These are phyloP conservation scores for Ooceraea biroi DNA, from an alignment of 1,140 invertebrate genomes.

Conservation along the genomic window DNA sequence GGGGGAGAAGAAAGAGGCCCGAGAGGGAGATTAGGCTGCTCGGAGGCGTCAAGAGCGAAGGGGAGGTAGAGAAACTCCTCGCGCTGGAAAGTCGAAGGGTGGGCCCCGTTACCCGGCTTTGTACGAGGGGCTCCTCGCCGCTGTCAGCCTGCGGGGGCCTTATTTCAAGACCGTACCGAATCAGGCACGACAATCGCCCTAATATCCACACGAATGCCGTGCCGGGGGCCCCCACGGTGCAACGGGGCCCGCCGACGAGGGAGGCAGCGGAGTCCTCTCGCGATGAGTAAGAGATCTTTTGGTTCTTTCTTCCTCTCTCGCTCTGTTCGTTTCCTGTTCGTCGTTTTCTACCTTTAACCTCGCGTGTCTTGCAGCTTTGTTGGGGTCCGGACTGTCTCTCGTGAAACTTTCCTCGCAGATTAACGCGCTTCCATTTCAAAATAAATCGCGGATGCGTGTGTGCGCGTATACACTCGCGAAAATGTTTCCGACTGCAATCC, in stretches of 20 bases:
- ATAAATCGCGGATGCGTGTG: conserved; percentile 34
- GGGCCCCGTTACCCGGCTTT: conserved; percentile 79
- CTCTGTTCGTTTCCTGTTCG: neutral
- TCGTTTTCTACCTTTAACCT: conserved; percentile 51
- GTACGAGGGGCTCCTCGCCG: conserved; percentile 73
- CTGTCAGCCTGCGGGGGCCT: conserved; percentile 79
- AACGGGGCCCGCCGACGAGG: conserved; percentile 60
- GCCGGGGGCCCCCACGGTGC: conserved; percentile 67
- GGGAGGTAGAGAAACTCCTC: conserved; percentile 63
- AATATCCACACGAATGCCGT: conserved; percentile 81
- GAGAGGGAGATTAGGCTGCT: conserved; percentile 77
- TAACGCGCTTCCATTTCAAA: conserved; percentile 30
- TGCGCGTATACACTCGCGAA: neutral
- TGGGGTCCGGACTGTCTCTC: conserved; percentile 42
- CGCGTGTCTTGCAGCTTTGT: conserved; percentile 48
- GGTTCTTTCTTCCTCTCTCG: conserved; percentile 14
- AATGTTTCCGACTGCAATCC: conserved; percentile 6
- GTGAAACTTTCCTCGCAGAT: conserved; percentile 28
- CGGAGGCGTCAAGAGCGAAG: conserved; percentile 72
- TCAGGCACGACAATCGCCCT: conserved; percentile 83
- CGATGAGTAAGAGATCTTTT: conserved; percentile 74
- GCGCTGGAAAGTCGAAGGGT: conserved; percentile 74
- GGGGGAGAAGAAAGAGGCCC: conserved; percentile 34
- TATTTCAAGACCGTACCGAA: conserved; percentile 82
- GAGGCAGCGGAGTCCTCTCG: conserved; percentile 59